phyloP scores from a whole-genome alignment of 2,113 vertebrate species.

The Gorsachius goisagi region DNA sequence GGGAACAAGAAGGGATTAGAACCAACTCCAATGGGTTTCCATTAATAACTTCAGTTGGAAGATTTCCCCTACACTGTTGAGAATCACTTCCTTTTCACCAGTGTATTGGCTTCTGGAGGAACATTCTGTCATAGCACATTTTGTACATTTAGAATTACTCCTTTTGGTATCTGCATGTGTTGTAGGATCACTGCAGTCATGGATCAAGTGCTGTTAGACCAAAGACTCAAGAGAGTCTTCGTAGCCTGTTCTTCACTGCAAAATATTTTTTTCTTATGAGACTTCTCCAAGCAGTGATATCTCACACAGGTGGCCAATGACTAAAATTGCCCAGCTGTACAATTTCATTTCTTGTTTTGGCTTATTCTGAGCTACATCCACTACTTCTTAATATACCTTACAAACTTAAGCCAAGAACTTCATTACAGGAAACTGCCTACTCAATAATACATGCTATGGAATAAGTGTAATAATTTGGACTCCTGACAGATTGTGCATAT shows the following conservation, averaged over 20 bases:
- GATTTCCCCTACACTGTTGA: background rate
- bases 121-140: background rate
- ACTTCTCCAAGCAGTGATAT: background rate
- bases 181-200: background rate
- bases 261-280: background rate
- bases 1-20: background rate
- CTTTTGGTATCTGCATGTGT: background rate
- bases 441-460: constrained; percentile 54
- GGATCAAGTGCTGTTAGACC: background rate
- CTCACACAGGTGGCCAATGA: background rate
- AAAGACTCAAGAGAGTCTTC: background rate
- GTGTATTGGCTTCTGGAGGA: background rate
- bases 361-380: background rate
- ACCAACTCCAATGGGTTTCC: background rate
- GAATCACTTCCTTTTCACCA: background rate
- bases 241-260: background rate
- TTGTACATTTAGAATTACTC: background rate
- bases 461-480: constrained; percentile 38
- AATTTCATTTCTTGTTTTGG: background rate
- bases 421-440: constrained; percentile 32
- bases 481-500: constrained; percentile 36
- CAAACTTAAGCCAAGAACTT: constrained; percentile 48
- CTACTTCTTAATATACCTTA: constrained; percentile 15
- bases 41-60: background rate
- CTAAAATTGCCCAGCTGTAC: background rate